Percentiles rank a stretch among this genome's conserved stretches.
These are phyloP conservation scores for Thamnaconus septentrionalis DNA, from an alignment of 2,113 vertebrate genomes.

Conservation along the genomic window DNA sequence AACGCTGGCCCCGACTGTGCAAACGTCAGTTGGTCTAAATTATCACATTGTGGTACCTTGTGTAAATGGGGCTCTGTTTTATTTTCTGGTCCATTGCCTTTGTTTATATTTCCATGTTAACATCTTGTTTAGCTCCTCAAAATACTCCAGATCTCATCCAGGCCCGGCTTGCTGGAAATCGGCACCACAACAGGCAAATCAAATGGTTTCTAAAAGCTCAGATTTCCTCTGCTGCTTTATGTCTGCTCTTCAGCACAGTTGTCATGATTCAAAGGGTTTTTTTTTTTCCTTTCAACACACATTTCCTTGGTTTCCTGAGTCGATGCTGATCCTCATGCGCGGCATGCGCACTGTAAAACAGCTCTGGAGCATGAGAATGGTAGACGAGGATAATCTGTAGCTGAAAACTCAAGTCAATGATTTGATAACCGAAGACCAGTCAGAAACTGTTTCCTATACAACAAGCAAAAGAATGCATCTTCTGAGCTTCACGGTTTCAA, in stretches of 20 bases:
- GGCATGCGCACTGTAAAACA: constrained; percentile 10
- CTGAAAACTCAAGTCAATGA: constrained; percentile 14
- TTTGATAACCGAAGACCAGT: constrained; percentile 3
- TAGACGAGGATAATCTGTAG: constrained; percentile 10
- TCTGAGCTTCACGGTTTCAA: no score
- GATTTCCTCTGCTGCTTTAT: constrained; percentile 28
- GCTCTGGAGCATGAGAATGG: constrained; percentile 26
- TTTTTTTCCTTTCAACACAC: constrained; percentile 27
- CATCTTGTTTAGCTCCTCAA: constrained; percentile 46
- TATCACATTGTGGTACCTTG: constrained; percentile 58
- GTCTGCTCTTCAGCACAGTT: constrained; percentile 28
- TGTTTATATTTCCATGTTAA: constrained; percentile 62
- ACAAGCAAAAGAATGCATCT: no score
- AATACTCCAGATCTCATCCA: constrained; percentile 35
- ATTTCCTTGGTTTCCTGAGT: constrained; percentile 36
- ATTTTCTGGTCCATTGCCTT: constrained; percentile 57
- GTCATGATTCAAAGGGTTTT: constrained; percentile 24
- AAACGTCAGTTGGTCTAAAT: constrained; percentile 55
- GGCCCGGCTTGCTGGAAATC: constrained; percentile 30
- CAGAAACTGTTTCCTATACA: no score
- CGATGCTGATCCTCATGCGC: constrained; percentile 14
- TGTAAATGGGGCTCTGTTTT: constrained; percentile 50
- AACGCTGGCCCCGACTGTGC: constrained; percentile 33
- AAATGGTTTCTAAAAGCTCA: constrained; percentile 32
- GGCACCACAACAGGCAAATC: constrained; percentile 37